Evolutionary conservation across 1,140 invertebrate genomes (phyloP).

Genomic region (Wasmannia auropunctata): DNA sequence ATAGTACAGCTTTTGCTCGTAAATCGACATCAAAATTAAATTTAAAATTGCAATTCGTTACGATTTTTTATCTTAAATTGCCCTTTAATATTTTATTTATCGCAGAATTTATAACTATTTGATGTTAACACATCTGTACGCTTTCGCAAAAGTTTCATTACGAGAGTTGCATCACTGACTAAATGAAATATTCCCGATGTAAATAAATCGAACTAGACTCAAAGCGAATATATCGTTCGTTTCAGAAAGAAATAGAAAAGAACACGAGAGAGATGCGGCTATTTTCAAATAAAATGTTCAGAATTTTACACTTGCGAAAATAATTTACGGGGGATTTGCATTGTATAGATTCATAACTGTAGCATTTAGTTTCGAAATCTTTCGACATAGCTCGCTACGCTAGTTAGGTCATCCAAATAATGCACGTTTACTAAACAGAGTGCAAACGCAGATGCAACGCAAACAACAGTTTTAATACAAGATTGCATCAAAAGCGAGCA

Average conservation of each 20-base stretch:
- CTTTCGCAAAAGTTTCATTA: conserved; percentile 22
- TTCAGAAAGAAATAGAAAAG: neutral
- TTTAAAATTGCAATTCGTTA: conserved; percentile 10
- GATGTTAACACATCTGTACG: conserved; percentile 1
- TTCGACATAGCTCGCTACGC: neutral
- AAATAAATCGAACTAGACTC: conserved; percentile 26
- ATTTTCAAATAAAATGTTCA: neutral
- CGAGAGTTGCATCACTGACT: neutral
- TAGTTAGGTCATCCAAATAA: conserved; percentile 15
- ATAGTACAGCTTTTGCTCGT: neutral
- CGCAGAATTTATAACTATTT: conserved; percentile 24
- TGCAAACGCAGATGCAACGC: conserved; percentile 20
- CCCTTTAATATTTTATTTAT: conserved; percentile 23
- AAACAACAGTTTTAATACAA: conserved; percentile 48
- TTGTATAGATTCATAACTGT: neutral
- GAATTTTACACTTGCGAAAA: neutral
- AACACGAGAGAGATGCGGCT: neutral
- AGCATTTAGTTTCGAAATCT: neutral
- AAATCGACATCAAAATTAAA: neutral
- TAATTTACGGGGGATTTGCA: neutral
- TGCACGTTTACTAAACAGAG: conserved; percentile 10
- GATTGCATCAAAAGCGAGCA: conserved; percentile 45
- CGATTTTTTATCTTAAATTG: neutral
- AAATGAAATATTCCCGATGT: conserved; percentile 13
- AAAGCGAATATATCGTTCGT: conserved; percentile 16